Conservation (phyloP, 1,140 invertebrate genomes). For the Drosophila eugracilis region DNA sequence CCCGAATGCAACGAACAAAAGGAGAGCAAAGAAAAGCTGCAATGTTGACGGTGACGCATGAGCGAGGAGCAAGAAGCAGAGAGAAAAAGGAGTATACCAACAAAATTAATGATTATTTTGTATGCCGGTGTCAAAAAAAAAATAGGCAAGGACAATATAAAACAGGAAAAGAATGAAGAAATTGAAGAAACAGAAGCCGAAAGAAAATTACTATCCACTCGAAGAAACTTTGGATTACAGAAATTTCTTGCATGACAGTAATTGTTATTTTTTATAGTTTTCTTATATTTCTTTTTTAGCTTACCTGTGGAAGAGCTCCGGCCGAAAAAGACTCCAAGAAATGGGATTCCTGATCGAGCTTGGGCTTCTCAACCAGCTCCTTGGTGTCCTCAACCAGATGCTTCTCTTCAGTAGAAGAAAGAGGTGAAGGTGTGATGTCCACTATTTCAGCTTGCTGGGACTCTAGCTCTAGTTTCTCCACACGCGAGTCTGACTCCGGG, state of each 20-base stretch:
- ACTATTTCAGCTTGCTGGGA: conserved; percentile 60
- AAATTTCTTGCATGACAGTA: conserved; percentile 13
- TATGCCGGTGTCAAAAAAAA: conserved; percentile 51
- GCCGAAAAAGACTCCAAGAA: conserved; percentile 38
- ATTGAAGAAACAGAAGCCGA: not conserved
- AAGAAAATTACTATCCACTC: no score
- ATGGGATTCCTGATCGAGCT: conserved; percentile 14
- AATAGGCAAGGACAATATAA: conserved; percentile 22
- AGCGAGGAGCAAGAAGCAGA: no score
- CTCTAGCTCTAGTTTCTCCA: conserved; percentile 59
- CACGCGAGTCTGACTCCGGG: conserved; percentile 26
- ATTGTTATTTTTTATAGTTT: no score
- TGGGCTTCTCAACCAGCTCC: conserved; percentile 39
- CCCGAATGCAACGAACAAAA: conserved; percentile 24
- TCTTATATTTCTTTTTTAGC: not conserved
- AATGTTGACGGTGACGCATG: not conserved
- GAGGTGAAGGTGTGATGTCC: conserved; percentile 69
- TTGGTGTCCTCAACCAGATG: conserved; percentile 78
- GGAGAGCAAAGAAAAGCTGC: conserved; percentile 31
- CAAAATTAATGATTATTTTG: conserved; percentile 80
- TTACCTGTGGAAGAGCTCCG: conserved; percentile 70
- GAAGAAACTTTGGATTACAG: conserved; percentile 2
- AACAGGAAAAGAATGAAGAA: not conserved
- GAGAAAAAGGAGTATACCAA: conserved; percentile 77
- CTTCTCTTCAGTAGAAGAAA: conserved; percentile 77